Conservation (phyloP, 2,113 vertebrate species). For the Dipodomys spectabilis region DNA sequence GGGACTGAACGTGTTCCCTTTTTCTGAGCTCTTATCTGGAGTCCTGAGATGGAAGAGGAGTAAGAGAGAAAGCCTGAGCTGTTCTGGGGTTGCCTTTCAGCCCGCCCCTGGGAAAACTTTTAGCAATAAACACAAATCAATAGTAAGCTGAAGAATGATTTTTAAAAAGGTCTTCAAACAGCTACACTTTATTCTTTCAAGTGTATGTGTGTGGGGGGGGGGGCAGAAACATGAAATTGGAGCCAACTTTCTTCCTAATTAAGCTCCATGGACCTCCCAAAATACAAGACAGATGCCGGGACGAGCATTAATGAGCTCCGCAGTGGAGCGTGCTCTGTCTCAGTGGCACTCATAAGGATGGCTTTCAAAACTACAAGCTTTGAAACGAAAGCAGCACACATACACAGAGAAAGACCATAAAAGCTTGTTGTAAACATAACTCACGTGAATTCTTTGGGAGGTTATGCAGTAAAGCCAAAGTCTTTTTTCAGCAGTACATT, state of each 20-base stretch:
- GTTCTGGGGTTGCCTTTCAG: conserved; percentile 10
- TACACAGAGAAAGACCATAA: conserved; percentile 2
- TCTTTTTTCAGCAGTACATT: conserved; percentile 47
- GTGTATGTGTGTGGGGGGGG: neutral
- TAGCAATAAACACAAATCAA: conserved; percentile 66
- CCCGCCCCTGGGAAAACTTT: conserved; percentile 64
- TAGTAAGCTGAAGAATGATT: conserved; percentile 36
- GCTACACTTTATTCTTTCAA: conserved; percentile 65
- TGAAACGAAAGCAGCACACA: neutral
- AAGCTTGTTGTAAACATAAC: conserved; percentile 12
- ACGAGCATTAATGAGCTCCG: neutral
- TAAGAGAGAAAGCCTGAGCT: conserved; percentile 25
- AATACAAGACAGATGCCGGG: conserved; percentile 52
- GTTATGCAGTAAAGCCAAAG: conserved; percentile 46
- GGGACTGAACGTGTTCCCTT: conserved; percentile 48
- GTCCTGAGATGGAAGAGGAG: conserved; percentile 53
- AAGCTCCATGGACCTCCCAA: conserved; percentile 50
- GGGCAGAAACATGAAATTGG: conserved; percentile 45
- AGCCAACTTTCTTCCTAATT: conserved; percentile 74
- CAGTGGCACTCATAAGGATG: neutral
- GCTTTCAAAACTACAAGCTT: conserved; percentile 37
- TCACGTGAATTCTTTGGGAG: conserved; percentile 27
- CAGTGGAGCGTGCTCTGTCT: neutral
- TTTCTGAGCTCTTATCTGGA: conserved; percentile 70
- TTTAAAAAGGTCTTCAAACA: conserved; percentile 57